Evolutionary conservation across 2,797 vertebrate species (phyloP).

Genomic region (Argentina silus): DNA sequence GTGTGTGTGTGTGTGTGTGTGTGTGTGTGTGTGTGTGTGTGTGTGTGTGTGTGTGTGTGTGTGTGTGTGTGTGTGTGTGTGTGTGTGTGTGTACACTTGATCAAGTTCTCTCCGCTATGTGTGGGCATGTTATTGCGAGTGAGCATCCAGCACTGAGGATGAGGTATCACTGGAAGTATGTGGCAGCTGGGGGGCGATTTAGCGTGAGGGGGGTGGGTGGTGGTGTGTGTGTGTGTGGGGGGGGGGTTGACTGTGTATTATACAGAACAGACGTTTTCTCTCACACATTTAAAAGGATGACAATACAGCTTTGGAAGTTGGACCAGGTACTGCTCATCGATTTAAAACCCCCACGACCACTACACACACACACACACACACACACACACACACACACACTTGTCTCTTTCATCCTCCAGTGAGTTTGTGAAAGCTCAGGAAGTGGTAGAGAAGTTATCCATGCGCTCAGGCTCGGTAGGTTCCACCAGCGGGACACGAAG

Average conservation of each 20-base stretch:
- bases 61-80: background rate
- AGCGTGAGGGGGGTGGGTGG: background rate
- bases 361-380: too few species aligned
- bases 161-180: constrained; percentile 47
- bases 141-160: constrained; percentile 31
- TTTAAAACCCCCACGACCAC: too few species aligned
- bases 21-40: constrained; percentile 1
- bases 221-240: background rate
- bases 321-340: too few species aligned
- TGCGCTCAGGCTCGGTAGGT: too few species aligned
- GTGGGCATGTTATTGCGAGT: constrained; percentile 48
- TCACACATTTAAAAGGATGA: constrained; percentile 10
- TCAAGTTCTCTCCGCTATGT: constrained; percentile 39
- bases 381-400: too few species aligned
- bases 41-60: background rate
- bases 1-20: background rate
- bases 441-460: too few species aligned
- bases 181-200: constrained; percentile 39
- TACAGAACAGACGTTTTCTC: too few species aligned
- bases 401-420: too few species aligned
- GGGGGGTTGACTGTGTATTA: too few species aligned
- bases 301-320: constrained; percentile 20
- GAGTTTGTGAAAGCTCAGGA: too few species aligned
- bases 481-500: too few species aligned
- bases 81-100: constrained; percentile 20